These are phyloP conservation scores for Myotis yumanensis DNA, from an alignment of 2,113 vertebrate species.

Conservation along the genomic window DNA sequence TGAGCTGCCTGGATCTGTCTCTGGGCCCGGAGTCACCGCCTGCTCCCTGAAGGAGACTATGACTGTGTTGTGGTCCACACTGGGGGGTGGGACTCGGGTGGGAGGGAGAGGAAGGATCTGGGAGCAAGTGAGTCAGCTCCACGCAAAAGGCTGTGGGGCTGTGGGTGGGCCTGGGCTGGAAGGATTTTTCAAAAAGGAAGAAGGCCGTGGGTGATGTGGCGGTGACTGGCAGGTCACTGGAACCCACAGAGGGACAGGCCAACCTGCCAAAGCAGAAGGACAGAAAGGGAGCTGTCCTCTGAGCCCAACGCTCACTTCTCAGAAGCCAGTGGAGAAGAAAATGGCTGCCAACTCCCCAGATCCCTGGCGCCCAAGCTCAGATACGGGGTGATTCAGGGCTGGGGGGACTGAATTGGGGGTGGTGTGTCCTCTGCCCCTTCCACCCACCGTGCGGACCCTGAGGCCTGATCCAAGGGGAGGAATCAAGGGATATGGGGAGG, in stretches of 20 bases:
- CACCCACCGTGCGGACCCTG: background rate
- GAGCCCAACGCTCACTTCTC: background rate
- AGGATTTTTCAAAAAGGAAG: conserved; percentile 68
- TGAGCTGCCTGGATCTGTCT: background rate
- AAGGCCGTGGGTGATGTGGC: conserved; percentile 59
- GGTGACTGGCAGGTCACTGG: conserved; percentile 47
- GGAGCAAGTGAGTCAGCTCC: conserved; percentile 63
- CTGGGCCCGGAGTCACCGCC: fast-evolving
- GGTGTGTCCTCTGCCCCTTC: background rate
- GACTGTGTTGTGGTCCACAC: background rate
- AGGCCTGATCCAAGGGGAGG: background rate
- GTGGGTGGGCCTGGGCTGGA: conserved; percentile 51
- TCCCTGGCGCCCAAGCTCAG: background rate
- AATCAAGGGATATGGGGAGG: background rate
- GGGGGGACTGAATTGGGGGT: background rate
- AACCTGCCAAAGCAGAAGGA: background rate
- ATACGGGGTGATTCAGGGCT: background rate
- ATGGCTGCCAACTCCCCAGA: background rate
- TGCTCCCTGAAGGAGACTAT: fast-evolving
- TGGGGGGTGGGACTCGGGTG: background rate
- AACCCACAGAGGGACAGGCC: conserved; percentile 13
- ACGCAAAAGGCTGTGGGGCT: background rate
- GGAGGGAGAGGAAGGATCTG: conserved; percentile 39
- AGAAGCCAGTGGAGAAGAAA: conserved; percentile 42
- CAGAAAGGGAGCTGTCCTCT: background rate